Percentiles rank a stretch among this genome's conserved stretches.
Conservation (phyloP, 2,888 invertebrate species). For the Melinaea marsaeus region DNA sequence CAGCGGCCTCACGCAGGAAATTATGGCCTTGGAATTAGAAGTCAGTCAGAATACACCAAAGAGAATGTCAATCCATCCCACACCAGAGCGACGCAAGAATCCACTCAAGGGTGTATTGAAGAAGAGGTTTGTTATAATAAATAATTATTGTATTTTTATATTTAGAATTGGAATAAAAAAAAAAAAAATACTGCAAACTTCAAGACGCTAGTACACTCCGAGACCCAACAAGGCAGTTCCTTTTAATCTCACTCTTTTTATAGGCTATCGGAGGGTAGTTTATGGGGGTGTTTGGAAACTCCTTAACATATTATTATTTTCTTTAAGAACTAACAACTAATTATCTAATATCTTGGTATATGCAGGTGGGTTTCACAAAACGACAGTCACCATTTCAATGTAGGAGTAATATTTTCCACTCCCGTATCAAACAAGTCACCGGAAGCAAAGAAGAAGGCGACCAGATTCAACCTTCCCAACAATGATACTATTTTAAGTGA, state of each 20-base stretch:
- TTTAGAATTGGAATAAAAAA: no score
- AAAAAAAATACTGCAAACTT: no score
- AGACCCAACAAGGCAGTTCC: no score
- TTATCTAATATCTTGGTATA: constrained; percentile 16
- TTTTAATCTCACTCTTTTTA: no score
- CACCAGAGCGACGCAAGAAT: constrained; percentile 71
- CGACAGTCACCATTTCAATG: constrained; percentile 76
- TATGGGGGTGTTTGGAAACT: no score
- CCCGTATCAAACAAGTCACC: constrained; percentile 79
- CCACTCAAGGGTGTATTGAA: constrained; percentile 79
- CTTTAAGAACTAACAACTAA: background rate
- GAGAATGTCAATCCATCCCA: constrained; percentile 74
- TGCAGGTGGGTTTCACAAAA: constrained; percentile 79
- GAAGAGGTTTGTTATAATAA: constrained; percentile 61
- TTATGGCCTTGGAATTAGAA: constrained; percentile 81
- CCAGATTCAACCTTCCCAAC: constrained; percentile 80
- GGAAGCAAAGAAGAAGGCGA: constrained; percentile 74
- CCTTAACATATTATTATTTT: background rate
- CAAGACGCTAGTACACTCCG: no score
- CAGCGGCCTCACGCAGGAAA: constrained; percentile 85
- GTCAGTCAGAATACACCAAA: constrained; percentile 83
- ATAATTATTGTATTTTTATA: background rate
- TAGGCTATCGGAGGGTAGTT: no score
- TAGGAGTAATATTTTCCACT: constrained; percentile 88
- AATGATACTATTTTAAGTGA: constrained; percentile 59